Evolutionary conservation across 1,140 invertebrate species (phyloP).

Genomic region (Nixonia krombeini): DNA sequence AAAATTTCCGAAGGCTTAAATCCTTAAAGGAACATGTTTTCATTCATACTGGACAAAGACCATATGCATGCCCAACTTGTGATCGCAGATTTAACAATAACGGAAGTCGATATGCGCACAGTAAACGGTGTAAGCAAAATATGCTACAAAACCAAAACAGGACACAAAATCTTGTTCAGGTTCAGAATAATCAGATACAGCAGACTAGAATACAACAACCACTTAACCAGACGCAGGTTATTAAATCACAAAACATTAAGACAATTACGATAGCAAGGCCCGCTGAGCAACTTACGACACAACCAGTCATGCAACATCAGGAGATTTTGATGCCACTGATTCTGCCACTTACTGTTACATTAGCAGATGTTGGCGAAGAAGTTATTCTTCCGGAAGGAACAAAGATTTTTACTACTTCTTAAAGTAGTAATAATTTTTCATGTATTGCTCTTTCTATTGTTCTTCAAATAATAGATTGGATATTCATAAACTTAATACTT

Average conservation of each 20-base stretch:
- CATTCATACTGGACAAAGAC: conserved; percentile 75
- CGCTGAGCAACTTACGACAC: conserved; percentile 41
- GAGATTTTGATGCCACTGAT: conserved; percentile 69
- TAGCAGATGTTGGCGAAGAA: conserved; percentile 66
- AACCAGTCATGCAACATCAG: conserved; percentile 66
- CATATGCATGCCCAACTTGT: conserved; percentile 70
- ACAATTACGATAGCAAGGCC: conserved; percentile 66
- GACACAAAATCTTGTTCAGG: conserved; percentile 24
- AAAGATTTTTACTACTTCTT: conserved; percentile 66
- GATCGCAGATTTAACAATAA: conserved; percentile 69
- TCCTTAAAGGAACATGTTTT: conserved; percentile 76
- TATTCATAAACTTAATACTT: not conserved
- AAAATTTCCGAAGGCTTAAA: conserved; percentile 75
- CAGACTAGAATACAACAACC: conserved; percentile 19
- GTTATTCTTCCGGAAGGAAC: conserved; percentile 68
- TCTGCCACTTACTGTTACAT: conserved; percentile 65
- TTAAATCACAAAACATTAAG: conserved; percentile 66
- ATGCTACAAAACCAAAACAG: conserved; percentile 50
- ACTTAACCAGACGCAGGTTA: conserved; percentile 44
- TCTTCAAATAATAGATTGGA: not conserved
- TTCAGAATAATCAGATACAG: conserved; percentile 22
- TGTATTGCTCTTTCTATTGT: not conserved
- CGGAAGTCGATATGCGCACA: conserved; percentile 68
- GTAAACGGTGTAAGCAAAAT: conserved; percentile 68
- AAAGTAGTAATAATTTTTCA: conserved; percentile 3